phyloP scores from a whole-genome alignment of 2,113 vertebrate species.

The Muntiacus muntjak region DNA sequence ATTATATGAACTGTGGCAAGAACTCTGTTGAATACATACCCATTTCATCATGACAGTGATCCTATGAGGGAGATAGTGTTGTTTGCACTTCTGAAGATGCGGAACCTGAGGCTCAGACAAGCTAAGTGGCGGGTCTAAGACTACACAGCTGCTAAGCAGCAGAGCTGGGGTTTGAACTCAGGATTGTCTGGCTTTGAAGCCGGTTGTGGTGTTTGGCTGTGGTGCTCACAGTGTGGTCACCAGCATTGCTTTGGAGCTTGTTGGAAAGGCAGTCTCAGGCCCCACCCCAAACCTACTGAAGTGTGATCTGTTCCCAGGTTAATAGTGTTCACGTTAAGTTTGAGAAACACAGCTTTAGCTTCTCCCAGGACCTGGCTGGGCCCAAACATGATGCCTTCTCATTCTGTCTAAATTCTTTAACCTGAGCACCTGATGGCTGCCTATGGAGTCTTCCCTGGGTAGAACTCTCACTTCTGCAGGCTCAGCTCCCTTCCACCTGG shows the following conservation, averaged over 20 bases:
- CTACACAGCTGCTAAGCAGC: not conserved
- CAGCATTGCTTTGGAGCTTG: not conserved
- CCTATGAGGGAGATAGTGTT: not conserved
- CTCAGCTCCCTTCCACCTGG: not conserved
- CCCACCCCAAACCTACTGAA: not conserved
- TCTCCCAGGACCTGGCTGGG: not conserved
- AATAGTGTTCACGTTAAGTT: not conserved
- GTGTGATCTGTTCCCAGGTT: not conserved
- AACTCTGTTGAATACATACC: not conserved
- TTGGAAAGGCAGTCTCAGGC: not conserved
- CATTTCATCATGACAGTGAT: not conserved
- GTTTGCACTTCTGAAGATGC: not conserved
- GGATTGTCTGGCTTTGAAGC: not conserved
- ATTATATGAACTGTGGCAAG: not conserved
- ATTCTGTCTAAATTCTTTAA: not conserved
- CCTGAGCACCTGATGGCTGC: not conserved
- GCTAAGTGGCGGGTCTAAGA: not conserved
- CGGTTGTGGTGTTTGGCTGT: not conserved
- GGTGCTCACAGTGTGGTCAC: not conserved
- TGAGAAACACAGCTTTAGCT: not conserved
- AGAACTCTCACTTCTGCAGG: not conserved
- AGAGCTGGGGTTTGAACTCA: not conserved
- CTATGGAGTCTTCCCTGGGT: not conserved
- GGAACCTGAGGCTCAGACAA: not conserved
- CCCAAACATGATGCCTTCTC: not conserved